phyloP scores from a whole-genome alignment of 2,797 vertebrate species.

The Danio jaintianensis region DNA sequence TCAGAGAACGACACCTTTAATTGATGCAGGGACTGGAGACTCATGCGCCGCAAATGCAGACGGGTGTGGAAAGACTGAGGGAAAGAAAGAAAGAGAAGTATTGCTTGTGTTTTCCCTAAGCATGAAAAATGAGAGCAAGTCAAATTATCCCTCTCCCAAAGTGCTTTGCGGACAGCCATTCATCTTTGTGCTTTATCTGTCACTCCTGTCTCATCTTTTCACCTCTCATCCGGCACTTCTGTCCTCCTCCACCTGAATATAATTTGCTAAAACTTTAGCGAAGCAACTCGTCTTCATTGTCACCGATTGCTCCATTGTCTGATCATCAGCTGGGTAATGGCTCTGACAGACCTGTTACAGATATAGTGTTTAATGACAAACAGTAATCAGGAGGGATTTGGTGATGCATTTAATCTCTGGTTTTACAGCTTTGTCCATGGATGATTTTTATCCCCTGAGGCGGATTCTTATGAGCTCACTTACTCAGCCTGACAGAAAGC shows the following conservation, averaged over 20 bases:
- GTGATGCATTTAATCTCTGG: slow-evolving; percentile 24
- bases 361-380: slow-evolving; percentile 40
- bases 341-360: slow-evolving; percentile 7
- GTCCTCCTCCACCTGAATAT: slow-evolving; percentile 16
- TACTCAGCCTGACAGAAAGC: slow-evolving; percentile 49
- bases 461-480: slow-evolving; percentile 45
- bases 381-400: slow-evolving; percentile 41
- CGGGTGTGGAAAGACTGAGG: slow-evolving; percentile 6
- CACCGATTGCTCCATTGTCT: neutral
- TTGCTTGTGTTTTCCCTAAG: slow-evolving; percentile 32
- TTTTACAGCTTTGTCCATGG: slow-evolving; percentile 52
- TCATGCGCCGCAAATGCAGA: slow-evolving; percentile 25
- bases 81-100: slow-evolving; percentile 1
- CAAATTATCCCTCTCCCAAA: slow-evolving; percentile 35
- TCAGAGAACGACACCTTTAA: slow-evolving; percentile 47
- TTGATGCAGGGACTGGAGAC: slow-evolving; percentile 39
- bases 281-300: neutral
- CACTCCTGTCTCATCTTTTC: slow-evolving; percentile 29
- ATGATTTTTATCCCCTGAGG: slow-evolving; percentile 46
- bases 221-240: slow-evolving; percentile 24
- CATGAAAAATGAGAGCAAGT: slow-evolving; percentile 42
- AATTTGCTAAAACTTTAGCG: slow-evolving; percentile 16
- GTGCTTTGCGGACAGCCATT: slow-evolving; percentile 38
- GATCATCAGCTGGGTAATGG: slow-evolving; percentile 16
- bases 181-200: slow-evolving; percentile 33